Evolutionary conservation across 2,888 invertebrate species (phyloP), one percentile per base, ranked within the genome.

Genomic region (Apodemia hepburni): DNA sequence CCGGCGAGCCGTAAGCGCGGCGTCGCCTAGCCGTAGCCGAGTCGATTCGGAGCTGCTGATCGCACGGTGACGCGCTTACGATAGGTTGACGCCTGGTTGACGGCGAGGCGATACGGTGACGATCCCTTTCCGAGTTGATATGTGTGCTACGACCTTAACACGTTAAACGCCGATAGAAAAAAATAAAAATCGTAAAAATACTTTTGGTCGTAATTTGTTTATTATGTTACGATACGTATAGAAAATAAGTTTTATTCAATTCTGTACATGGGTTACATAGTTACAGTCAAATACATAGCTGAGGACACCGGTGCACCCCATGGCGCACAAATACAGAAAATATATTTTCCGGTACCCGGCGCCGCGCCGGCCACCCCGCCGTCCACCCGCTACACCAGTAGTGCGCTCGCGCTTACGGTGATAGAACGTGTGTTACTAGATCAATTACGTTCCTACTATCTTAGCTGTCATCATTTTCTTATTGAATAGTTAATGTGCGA

Each of bases 231-330:
- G 66, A 70, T 69, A 70, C 68, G 68, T 69, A 69, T 68, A 68
- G 67, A 70, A 69, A 68, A 49, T 49, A 49, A 49, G 68, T 71
- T 69, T 71, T 68, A 72, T 70, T 69, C 67, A 71, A 72, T 70
- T 70, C 69, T 69, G 70, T 66, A 68, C 67, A 68, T 69, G 69
- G 69, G 69, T 71, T 71, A 69, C 69, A 69, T 69, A 70, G 70
- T 69, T 71, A 70, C 65, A 71, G 71, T 70, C 68, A 72, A 72
- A 70, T 69, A 70, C 65, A 68, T 70, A 70, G 67, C 70, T 70
- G 71, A 71, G 71, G 70, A 70, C 70, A 71, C 71, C 71, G 70
- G 71, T 71, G 69, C 69, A 69, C 71, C 70, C 71, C 70, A 71
- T 68, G 71, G 72, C 71, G 70, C 70, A 69, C 69, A 70, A 72